Evolutionary conservation across 2,113 vertebrate genomes (phyloP), one percentile per base, ranked within the genome.

Genomic region (Isichthys henryi): DNA sequence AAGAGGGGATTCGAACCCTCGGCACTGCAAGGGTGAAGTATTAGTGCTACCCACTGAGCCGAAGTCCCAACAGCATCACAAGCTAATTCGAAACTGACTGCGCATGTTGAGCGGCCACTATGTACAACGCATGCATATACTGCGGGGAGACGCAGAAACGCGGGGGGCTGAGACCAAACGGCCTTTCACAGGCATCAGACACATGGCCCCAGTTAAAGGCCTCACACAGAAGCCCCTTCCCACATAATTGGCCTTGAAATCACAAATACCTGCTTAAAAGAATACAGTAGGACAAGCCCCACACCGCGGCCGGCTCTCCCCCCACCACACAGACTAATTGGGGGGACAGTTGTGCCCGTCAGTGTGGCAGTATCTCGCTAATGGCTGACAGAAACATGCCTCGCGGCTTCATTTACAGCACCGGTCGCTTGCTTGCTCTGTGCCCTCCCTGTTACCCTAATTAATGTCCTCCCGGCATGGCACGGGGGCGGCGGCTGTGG

Each of bases 381-480:
- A 70, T 31, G 46, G 56, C 48, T 86, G 77, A n/a, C n/a, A 27
- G 45, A 53, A 45, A 7, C 27, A 8, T 53, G 15, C 19, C 4
- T 27, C 11, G 6, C 4, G 4, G 13, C 50, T 53, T 58, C 53
- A 74, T 88, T 39, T 66, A 82, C 17, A 50, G 43, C 39, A 13
- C 31, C 4, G 23, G 52, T 39, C 27, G 31, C 88, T 88, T 90
- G 83, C 35, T 62, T 83, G 15, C 80, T 27, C 27, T 87, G 88
- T 89, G 77, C 85, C 85, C 48, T 58, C 89, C 87, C 88, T 13
- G 58, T 52, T 83, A 70, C 84, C 52, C 48, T 66, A 92, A 91
- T 91, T 90, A 91, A 90, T 89, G 89, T 39, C 15, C 48, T 88
- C 45, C 56, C 90, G 46, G 88, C 53, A 83, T 88, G 66, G 27